Conservation (phyloP, 2,888 invertebrate genomes). For the Acronicta alni region DNA sequence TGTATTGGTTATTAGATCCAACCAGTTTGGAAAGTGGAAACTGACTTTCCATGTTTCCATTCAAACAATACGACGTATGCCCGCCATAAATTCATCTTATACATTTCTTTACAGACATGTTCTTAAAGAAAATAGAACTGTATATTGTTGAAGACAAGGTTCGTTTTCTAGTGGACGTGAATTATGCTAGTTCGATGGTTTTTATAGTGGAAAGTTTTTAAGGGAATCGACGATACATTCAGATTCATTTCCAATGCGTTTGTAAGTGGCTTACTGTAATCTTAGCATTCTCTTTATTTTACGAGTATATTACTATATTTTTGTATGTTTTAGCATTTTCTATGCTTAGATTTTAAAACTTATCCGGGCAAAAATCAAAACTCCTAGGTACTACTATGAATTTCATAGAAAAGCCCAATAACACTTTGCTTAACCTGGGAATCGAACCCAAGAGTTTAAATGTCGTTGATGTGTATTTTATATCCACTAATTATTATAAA, state of each 20-base stretch:
- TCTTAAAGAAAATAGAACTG: slow-evolving; percentile 5
- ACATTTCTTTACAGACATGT: slow-evolving; percentile 25
- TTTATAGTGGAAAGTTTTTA: slow-evolving; percentile 49
- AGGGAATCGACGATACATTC: slow-evolving; percentile 27
- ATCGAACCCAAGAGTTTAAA: too few relatives aligned
- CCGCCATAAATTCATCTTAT: slow-evolving; percentile 42
- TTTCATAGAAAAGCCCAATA: too few relatives aligned
- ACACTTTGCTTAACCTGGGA: too few relatives aligned
- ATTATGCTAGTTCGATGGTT: slow-evolving; percentile 21
- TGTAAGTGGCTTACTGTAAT: slow-evolving; percentile 8
- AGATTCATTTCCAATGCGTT: slow-evolving; percentile 22
- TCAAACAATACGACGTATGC: slow-evolving; percentile 44
- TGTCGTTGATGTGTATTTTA: too few relatives aligned
- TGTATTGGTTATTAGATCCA: slow-evolving; percentile 7
- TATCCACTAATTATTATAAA: too few relatives aligned
- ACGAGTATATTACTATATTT: too few relatives aligned
- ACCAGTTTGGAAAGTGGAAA: slow-evolving; percentile 56
- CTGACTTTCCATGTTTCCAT: slow-evolving; percentile 46
- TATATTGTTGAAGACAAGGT: slow-evolving; percentile 13
- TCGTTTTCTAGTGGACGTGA: slow-evolving; percentile 4
- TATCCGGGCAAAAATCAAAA: too few relatives aligned
- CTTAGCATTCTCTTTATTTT: too few relatives aligned
- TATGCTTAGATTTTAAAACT: too few relatives aligned
- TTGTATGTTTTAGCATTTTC: too few relatives aligned
- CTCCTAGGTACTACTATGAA: too few relatives aligned